A percentile compares a stretch with the other conserved stretches of the same genome.
phyloP scores from a whole-genome alignment of 30 jellyfish, hydroid and myxozoan species.

The Aurelia aurita region DNA sequence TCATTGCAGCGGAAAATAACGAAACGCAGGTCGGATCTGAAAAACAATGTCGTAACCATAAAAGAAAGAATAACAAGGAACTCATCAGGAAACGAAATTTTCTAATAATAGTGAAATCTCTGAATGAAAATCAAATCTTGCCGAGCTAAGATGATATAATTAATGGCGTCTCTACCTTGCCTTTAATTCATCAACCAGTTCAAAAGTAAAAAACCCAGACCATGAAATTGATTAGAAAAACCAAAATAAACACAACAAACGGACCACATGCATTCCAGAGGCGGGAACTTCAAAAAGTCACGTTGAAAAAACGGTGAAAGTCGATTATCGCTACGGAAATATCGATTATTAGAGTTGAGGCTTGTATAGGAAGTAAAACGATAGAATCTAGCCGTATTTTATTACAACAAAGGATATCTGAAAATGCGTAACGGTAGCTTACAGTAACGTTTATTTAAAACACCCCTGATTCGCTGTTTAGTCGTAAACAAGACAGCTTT shows the following conservation, averaged over 20 bases:
- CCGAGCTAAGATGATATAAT: slow-evolving; percentile 18
- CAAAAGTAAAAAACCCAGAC: slow-evolving; percentile 34
- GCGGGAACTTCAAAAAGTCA: slow-evolving; percentile 64
- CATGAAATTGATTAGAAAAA: slow-evolving; percentile 36
- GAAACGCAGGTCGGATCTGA: too few relatives aligned
- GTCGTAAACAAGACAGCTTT: neutral
- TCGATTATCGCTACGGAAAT: slow-evolving; percentile 42
- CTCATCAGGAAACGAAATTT: slow-evolving; percentile 25
- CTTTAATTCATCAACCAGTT: slow-evolving; percentile 59
- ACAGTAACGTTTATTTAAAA: neutral
- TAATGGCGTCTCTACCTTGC: slow-evolving; percentile 57
- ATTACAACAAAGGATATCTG: neutral
- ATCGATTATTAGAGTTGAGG: slow-evolving; percentile 46
- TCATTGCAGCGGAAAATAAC: too few relatives aligned
- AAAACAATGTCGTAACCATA: too few relatives aligned
- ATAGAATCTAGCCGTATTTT: neutral
- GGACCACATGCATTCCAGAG: slow-evolving; percentile 43
- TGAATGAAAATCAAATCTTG: neutral
- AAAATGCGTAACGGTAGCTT: neutral
- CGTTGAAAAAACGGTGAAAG: slow-evolving; percentile 20
- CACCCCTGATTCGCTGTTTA: neutral
- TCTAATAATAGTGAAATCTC: slow-evolving; percentile 34
- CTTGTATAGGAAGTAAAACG: slow-evolving; percentile 1
- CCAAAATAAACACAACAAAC: slow-evolving; percentile 12
- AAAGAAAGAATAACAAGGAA: too few relatives aligned